Percentiles rank a stretch among this genome's conserved stretches.
Evolutionary conservation across 2,113 vertebrate species (phyloP).

Genomic region (Passerina amoena): DNA sequence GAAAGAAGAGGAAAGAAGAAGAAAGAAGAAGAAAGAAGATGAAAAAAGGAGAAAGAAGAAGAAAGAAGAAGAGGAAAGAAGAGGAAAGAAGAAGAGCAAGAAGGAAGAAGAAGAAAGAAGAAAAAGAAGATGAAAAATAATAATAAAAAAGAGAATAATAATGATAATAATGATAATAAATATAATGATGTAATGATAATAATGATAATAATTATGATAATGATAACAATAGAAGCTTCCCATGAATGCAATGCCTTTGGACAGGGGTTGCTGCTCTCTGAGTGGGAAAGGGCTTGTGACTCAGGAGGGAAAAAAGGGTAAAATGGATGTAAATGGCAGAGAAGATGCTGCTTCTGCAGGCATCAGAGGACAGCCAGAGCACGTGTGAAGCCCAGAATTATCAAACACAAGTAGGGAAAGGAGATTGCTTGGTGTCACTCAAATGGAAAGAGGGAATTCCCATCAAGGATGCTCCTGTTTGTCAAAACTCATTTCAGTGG

Average conservation of each 20-base stretch:
- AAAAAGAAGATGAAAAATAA: no score
- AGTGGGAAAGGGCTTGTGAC: background rate
- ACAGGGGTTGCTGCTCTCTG: background rate
- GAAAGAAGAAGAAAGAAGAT: no score
- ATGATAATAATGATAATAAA: background rate
- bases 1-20: background rate
- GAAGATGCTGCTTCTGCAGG: background rate
- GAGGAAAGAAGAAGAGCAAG: no score
- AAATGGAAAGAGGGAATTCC: background rate
- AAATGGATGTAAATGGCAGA: background rate
- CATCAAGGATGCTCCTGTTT: background rate
- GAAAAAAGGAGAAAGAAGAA: no score
- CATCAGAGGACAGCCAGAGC: background rate
- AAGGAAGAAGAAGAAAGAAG: no score
- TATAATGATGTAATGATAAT: background rate
- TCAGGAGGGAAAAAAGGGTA: rapidly evolving
- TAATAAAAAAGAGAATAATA: no score
- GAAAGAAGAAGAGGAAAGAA: background rate
- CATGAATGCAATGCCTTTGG: background rate
- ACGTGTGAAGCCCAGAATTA: background rate
- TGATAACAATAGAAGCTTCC: background rate
- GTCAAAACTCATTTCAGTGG: background rate
- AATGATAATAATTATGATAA: no score
- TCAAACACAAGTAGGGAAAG: background rate
- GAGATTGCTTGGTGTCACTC: background rate